Conservation (phyloP, 2,888 invertebrate genomes). For the Neoitamus cyanurus region DNA sequence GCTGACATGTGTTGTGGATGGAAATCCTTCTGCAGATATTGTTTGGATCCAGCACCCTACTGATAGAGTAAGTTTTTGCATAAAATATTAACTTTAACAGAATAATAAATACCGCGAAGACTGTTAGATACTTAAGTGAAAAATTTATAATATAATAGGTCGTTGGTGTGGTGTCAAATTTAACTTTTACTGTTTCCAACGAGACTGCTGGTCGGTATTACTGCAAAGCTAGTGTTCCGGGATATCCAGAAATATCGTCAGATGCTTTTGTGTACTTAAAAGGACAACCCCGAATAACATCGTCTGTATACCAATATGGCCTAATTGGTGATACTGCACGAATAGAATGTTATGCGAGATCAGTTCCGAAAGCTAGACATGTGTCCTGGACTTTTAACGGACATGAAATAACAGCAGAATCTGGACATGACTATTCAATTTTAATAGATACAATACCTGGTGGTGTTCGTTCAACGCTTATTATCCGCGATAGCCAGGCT, state of each 20-base stretch:
- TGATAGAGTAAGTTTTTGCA: conserved; percentile 69
- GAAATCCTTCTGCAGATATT: conserved; percentile 89
- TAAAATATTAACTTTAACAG: too few species aligned
- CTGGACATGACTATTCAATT: conserved; percentile 79
- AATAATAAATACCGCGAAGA: neutral
- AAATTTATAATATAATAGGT: conserved; percentile 64
- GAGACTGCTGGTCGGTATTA: conserved; percentile 88
- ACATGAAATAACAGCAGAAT: conserved; percentile 79
- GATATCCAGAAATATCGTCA: conserved; percentile 85
- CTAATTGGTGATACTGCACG: conserved; percentile 82
- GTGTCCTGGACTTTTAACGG: conserved; percentile 91
- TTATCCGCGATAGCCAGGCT: conserved; percentile 86
- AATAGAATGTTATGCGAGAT: conserved; percentile 89
- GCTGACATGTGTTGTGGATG: conserved; percentile 88
- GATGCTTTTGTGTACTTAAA: conserved; percentile 85
- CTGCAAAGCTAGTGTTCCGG: conserved; percentile 88
- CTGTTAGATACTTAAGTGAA: neutral
- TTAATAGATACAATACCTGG: conserved; percentile 79
- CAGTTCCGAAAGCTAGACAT: conserved; percentile 88
- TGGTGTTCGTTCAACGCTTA: conserved; percentile 88
- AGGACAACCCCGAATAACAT: conserved; percentile 83
- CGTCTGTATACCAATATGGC: conserved; percentile 85
- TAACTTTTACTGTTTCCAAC: conserved; percentile 81
- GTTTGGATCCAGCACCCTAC: conserved; percentile 89
- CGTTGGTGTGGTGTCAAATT: conserved; percentile 80